Evolutionary conservation across 2,113 vertebrate species (phyloP).

Genomic region (Gallinago media): DNA sequence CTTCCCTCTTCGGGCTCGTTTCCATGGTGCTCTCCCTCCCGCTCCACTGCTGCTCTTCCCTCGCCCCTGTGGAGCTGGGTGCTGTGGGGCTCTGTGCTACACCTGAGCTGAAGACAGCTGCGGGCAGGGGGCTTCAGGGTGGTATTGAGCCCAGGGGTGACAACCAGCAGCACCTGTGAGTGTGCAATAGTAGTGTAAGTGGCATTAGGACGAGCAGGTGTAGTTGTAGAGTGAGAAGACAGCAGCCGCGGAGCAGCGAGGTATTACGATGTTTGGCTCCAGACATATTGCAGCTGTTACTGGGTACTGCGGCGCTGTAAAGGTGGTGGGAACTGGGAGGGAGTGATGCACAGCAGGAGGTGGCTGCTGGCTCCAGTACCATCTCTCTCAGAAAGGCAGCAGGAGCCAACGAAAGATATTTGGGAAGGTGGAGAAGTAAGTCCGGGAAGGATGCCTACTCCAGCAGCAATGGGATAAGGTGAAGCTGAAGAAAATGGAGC

Average conservation of each 20-base stretch:
- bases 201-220: background rate
- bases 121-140: too few species aligned
- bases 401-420: background rate
- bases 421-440: background rate
- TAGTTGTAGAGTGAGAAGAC: background rate
- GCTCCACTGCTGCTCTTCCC: background rate
- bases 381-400: background rate
- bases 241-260: background rate
- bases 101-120: background rate
- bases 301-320: background rate
- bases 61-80: background rate
- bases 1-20: background rate
- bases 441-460: background rate
- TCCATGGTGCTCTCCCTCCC: background rate
- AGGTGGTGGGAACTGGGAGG: background rate
- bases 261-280: background rate
- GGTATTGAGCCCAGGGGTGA: background rate
- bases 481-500: background rate
- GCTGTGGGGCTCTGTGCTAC: background rate
- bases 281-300: background rate
- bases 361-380: background rate
- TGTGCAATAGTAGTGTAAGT: background rate
- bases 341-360: background rate
- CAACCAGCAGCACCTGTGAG: background rate
- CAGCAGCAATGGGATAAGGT: background rate